Base-by-base conservation (phyloP, 2,797 vertebrate genomes). In the Melanotaenia pygmaea region DNA sequence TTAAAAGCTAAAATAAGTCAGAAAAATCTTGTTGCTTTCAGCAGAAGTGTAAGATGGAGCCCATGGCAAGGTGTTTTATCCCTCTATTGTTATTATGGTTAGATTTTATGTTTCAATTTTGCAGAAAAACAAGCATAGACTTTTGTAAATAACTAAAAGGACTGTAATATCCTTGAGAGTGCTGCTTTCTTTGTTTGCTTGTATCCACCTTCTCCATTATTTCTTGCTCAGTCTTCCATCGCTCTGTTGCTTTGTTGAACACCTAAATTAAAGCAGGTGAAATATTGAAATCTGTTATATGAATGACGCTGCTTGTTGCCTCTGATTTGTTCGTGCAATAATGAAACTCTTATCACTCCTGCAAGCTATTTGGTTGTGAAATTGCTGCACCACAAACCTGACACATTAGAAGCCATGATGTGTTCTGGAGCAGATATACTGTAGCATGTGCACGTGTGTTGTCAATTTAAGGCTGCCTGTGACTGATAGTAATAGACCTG, bases 291-390 rank as follows among this genome's bases (percentile, higher is more conserved):
- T 92, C 77, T 87, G 82, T 89, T 91, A 89, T 80, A 84, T 92
- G 90, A 91, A 89, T 81, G 82, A 89, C 76, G 83, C 83, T 89
- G 86, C 87, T 92, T 92, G 92, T 92, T 93, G 90, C 88, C 80
- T 93, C 92, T 94, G 91, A 93, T 93, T 94, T 92, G 91, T 86
- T 93, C 76, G 1, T 64, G 81, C 86, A 91, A 88, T 94, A 93
- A 93, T 93, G 92, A 93, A 92, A 91, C 83, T 84, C 80, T 92
- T 92, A 94, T 94, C 92, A 86, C 84, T 88, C 85, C 88, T 83
- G 85, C 67, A 35, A 92, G 91, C 90, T 92, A 91, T 93, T 93
- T 93, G 91, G 87, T 92, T 93, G 91, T 87, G 92, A 92, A 93
- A 92, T 92, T 92, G 90, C 91, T 76, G 89, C 86, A 80, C 82